Evolutionary conservation across 92 coral and sea anemone species (phyloP), one percentile per base, ranked within the genome.

Genomic region (Anthopleura xanthogrammica): DNA sequence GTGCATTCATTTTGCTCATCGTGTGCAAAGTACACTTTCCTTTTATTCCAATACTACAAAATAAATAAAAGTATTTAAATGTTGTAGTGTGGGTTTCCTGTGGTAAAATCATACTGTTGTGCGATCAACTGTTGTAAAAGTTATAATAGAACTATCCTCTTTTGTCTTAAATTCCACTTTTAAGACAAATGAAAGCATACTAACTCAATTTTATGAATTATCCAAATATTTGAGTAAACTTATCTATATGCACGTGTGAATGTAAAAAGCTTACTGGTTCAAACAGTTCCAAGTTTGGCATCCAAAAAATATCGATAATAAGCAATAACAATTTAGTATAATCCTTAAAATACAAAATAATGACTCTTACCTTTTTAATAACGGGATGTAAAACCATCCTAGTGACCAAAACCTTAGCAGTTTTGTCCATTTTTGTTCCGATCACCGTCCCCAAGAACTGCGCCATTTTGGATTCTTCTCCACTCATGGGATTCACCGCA

Each of bases 371-470:
- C 92, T 92, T 97, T 83, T 89, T 91, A 12, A 97, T 74, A 79
- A 78, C 89, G 52, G 93, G 94, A 80, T 97, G 97, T 57, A 97
- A 82, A 65, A 85, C 93, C 95, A 97, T 91, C 86, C 98, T 89
- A 60, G 99, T 92, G 42, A 97, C 99, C 83, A 97, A 90, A 77
- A 97, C 97, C 81, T 92, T 97, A 65, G 93, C 99, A 57, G 99
- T 97, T 86, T 97, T 97, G 79, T 97, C 94, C 99, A 97, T 97
- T 94, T 97, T 97, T 22, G 99, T 97, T 12, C 99, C 99, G 70
- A 97, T 94, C 43, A 97, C 99, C 10, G 95, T 97, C 5, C 99
- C 99, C 64, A 97, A 86, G 79, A 85, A 97, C 94, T 97, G 99
- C 95, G 99, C 99, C 99, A 97, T 97, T 77, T 90, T 97, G 98